Percentiles rank a stretch among this genome's conserved stretches.
Evolutionary conservation across 2,797 vertebrate species (phyloP).

Genomic region (Pseudomugil gertrudae): DNA sequence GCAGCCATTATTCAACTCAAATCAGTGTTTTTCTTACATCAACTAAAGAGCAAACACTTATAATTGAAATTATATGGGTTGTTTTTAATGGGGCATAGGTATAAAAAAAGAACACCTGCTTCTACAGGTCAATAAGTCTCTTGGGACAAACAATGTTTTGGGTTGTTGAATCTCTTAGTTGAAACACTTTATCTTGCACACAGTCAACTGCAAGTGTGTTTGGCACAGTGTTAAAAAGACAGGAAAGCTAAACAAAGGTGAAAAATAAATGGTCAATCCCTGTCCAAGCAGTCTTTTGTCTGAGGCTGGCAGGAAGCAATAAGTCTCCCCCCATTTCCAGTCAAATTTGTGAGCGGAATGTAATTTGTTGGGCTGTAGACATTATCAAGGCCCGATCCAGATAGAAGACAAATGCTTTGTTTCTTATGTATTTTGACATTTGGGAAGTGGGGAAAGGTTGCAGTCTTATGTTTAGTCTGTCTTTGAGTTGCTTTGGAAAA

Average conservation of each 20-base stretch:
- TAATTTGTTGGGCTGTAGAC: slow-evolving; percentile 35
- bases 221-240: slow-evolving; percentile 41
- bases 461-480: not conserved
- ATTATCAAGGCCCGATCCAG: slow-evolving; percentile 32
- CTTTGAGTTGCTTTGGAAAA: not conserved
- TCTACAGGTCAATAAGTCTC: slow-evolving; percentile 36
- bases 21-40: slow-evolving; percentile 37
- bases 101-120: slow-evolving; percentile 36
- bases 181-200: slow-evolving; percentile 7
- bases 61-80: slow-evolving; percentile 64
- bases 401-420: slow-evolving; percentile 7
- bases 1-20: slow-evolving; percentile 62
- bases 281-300: slow-evolving; percentile 62
- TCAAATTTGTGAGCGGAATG: slow-evolving; percentile 33
- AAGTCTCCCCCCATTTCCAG: slow-evolving; percentile 62
- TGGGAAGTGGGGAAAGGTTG: not conserved
- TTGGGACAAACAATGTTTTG: slow-evolving; percentile 16
- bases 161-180: slow-evolving; percentile 21
- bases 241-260: slow-evolving; percentile 44
- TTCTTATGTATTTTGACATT: not conserved
- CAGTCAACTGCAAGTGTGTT: slow-evolving; percentile 24
- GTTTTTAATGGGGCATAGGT: slow-evolving; percentile 17
- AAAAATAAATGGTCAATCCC: slow-evolving; percentile 58
- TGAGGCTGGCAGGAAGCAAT: slow-evolving; percentile 58
- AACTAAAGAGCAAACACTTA: slow-evolving; percentile 45